A percentile compares a stretch with the other conserved stretches of the same genome.
Evolutionary conservation across 2,888 invertebrate species (phyloP).

Genomic region (Horisme vitalbata): DNA sequence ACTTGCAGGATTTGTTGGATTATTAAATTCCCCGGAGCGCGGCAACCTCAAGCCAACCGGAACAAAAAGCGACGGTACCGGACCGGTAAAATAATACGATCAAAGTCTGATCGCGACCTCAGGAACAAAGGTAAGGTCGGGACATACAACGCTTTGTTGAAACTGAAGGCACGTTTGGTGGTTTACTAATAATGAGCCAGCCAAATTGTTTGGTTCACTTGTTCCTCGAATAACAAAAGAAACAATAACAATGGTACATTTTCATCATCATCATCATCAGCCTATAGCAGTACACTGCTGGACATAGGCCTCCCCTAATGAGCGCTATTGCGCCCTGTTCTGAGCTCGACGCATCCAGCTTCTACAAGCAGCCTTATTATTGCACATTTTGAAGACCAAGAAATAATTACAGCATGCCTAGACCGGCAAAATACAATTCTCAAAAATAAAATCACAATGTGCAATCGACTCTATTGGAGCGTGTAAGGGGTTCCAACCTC

Average conservation of each 20-base stretch:
- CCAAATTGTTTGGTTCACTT: neutral
- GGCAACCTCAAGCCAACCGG: slow-evolving; percentile 45
- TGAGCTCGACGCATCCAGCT: too few species aligned
- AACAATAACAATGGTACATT: neutral
- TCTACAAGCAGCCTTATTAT: too few species aligned
- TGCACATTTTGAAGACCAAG: too few species aligned
- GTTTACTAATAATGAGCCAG: neutral
- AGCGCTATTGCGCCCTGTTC: too few species aligned
- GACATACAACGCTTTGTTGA: slow-evolving; percentile 15
- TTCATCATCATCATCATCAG: neutral
- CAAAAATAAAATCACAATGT: too few species aligned
- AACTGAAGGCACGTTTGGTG: slow-evolving; percentile 6
- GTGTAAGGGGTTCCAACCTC: too few species aligned
- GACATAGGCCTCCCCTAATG: too few species aligned
- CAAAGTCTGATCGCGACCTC: slow-evolving; percentile 46
- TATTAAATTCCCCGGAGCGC: slow-evolving; percentile 54
- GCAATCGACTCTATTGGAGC: too few species aligned
- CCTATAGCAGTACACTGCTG: too few species aligned
- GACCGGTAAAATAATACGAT: slow-evolving; percentile 55
- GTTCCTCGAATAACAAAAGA: neutral
- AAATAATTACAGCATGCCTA: too few species aligned
- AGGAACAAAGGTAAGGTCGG: slow-evolving; percentile 41
- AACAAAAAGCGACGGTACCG: slow-evolving; percentile 49
- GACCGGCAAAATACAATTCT: too few species aligned
- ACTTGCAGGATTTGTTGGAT: slow-evolving; percentile 55